These are phyloP conservation scores for Neolamprologus fasciatus DNA, from an alignment of 2,113 vertebrate species.

Conservation along the genomic window DNA sequence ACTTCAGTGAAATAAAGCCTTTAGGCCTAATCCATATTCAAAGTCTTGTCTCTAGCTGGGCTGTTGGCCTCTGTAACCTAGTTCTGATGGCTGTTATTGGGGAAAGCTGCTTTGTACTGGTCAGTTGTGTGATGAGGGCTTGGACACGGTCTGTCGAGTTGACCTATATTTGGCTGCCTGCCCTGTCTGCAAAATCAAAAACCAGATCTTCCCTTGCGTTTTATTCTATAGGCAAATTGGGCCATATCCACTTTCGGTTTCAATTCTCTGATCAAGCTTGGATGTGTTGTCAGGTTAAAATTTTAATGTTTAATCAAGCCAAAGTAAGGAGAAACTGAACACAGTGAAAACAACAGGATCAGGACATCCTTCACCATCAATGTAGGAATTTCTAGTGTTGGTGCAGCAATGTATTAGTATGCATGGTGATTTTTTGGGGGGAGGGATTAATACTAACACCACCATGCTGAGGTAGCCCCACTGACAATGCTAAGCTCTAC, in stretches of 20 bases:
- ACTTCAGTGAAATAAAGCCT: slow-evolving; percentile 58
- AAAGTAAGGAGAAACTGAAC: neutral
- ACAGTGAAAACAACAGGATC: neutral
- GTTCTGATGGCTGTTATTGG: slow-evolving; percentile 55
- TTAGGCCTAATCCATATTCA: slow-evolving; percentile 63
- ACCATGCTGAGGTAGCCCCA: neutral
- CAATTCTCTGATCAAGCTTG: neutral
- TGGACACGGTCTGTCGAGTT: slow-evolving; percentile 46
- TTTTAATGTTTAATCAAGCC: neutral
- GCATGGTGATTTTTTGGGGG: neutral
- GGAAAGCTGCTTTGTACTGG: slow-evolving; percentile 64
- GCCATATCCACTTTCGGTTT: neutral
- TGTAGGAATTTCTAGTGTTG: neutral
- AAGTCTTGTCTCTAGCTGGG: slow-evolving; percentile 48
- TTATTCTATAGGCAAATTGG: neutral
- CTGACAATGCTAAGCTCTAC: neutral
- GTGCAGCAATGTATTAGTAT: neutral
- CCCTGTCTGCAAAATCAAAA: slow-evolving; percentile 31
- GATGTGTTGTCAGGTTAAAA: neutral
- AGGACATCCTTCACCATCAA: neutral
- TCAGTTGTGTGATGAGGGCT: slow-evolving; percentile 49
- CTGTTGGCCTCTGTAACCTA: slow-evolving; percentile 49
- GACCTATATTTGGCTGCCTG: slow-evolving; percentile 65
- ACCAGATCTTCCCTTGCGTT: neutral
- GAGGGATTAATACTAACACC: neutral